Base-by-base conservation (phyloP, 2,888 invertebrate genomes). In the Syrista parreyssii region DNA sequence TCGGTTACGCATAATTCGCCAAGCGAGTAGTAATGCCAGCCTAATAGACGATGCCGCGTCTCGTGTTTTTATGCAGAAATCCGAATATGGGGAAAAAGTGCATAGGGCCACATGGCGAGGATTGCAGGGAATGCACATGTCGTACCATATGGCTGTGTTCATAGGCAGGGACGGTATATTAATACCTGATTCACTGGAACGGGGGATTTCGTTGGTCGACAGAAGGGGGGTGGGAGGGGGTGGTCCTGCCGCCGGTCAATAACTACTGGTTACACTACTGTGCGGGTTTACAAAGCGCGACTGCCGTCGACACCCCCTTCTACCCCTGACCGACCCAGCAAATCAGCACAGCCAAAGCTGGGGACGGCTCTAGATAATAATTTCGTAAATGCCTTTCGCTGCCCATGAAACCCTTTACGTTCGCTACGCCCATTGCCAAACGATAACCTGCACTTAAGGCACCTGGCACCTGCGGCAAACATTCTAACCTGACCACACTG, bases 61-160 rank as follows among this genome's bases (percentile, higher is more conserved):
- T 74, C 71, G 74, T 77, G 74, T 74, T 74, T 74, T 75, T 74
- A 40, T 68, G 74, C 75, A 34, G 77, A 77, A 77, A 77, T 77
- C 75, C 77, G 77, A 77, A 77, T 77, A 77, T 77, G 33, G 77
- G 77, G 75, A 77, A 77, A 77, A 77, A 77, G 35, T 69, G 75
- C 68, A 74, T 68, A 68, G 40, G 55, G 74, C 77, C 77, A 74
- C 77, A 77, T 77, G 77, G 74, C 75, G 75, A 75, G 77, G 68
- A 77, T 77, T 77, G 31, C 71, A 40, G 77, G 77, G 77, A 77
- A 77, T 69, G 75, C 77, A 77, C 77, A 77, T 77, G 77, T 74
- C 77, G 77, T 34, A 74, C 77, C 77, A 77, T 75, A 77, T 77
- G 77, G 75, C 55, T 75, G 55, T 75, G 77, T 77, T 77, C 77